Conservation (phyloP, 2,797 vertebrate genomes). For the Hylomyscus alleni region DNA sequence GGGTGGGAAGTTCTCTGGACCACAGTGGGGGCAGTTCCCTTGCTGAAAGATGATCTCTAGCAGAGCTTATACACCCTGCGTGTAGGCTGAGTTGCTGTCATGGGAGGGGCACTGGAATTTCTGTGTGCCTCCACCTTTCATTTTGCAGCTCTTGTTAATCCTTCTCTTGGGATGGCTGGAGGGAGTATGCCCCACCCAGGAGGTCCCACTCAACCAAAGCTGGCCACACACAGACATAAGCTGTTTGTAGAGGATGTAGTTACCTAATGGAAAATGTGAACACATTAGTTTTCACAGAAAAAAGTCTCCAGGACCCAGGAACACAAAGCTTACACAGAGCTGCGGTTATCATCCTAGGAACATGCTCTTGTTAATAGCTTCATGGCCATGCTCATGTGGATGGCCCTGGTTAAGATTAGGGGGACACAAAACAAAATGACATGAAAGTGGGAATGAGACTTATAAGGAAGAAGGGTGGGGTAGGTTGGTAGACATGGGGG, state of each 20-base stretch:
- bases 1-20: neutral
- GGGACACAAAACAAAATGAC: neutral
- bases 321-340: neutral
- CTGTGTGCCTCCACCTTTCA: neutral
- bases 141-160: neutral
- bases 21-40: neutral
- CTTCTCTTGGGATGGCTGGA: neutral
- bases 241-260: neutral
- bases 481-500: neutral
- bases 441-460: neutral
- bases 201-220: neutral
- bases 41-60: neutral
- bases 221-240: slow-evolving; percentile 61
- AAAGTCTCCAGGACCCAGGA: neutral
- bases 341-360: neutral
- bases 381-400: neutral
- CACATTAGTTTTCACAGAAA: slow-evolving; percentile 39
- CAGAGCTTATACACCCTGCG: neutral
- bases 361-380: neutral
- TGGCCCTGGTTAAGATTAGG: neutral
- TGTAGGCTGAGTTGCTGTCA: neutral
- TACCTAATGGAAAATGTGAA: slow-evolving; percentile 15
- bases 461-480: neutral
- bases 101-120: neutral
- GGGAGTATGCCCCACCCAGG: neutral